phyloP scores from a whole-genome alignment of 2,113 vertebrate genomes.

The Gallinago jamesoni region DNA sequence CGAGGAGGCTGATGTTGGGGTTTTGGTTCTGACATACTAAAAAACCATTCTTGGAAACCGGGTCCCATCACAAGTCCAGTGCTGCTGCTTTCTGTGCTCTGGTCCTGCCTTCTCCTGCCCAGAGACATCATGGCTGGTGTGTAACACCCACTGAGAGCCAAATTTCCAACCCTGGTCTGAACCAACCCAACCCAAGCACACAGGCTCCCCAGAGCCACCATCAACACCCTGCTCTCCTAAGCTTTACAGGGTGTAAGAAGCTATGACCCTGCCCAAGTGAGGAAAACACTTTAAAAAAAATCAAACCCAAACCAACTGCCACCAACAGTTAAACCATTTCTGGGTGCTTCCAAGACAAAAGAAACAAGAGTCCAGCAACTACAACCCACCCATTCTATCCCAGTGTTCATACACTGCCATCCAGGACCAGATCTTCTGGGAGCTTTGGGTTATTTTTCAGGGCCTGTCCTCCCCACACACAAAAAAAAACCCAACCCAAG shows the following conservation, averaged over 20 bases:
- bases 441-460: background rate
- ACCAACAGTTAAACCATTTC: background rate
- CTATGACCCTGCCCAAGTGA: background rate
- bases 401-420: rapidly evolving
- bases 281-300: background rate
- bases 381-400: background rate
- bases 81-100: background rate
- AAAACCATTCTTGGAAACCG: background rate
- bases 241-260: rapidly evolving
- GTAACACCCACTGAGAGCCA: background rate
- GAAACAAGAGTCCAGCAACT: rapidly evolving
- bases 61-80: background rate
- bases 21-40: background rate
- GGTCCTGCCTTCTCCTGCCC: background rate
- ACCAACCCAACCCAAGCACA: rapidly evolving
- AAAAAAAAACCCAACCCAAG: background rate
- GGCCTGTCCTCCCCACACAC: background rate
- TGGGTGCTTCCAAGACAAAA: background rate
- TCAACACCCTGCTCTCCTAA: background rate
- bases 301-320: background rate
- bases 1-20: background rate
- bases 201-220: rapidly evolving
- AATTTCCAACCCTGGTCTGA: background rate
- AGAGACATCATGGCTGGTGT: background rate
- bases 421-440: background rate